Conservation (phyloP, 2,113 vertebrate species). For the Hippotragus niger region DNA sequence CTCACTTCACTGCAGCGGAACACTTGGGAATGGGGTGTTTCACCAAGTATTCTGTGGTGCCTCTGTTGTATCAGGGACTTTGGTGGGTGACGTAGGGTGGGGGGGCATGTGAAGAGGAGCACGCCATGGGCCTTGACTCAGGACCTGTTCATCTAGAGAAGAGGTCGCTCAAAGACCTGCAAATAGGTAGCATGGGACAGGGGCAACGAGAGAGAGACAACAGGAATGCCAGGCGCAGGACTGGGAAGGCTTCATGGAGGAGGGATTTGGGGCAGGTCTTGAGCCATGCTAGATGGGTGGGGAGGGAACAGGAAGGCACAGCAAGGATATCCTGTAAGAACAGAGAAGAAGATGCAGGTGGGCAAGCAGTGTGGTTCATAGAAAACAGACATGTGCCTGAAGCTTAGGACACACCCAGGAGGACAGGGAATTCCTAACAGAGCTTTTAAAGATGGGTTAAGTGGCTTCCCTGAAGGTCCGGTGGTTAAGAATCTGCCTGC, state of each 20-base stretch:
- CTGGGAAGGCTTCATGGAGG: neutral
- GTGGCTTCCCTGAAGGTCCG: neutral
- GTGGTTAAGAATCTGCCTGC: neutral
- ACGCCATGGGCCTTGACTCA: neutral
- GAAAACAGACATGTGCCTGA: neutral
- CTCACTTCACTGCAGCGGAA: neutral
- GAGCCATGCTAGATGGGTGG: neutral
- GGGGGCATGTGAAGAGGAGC: neutral
- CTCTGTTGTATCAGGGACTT: neutral
- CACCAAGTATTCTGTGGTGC: neutral
- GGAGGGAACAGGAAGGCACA: neutral
- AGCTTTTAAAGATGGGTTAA: neutral
- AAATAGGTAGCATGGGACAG: neutral
- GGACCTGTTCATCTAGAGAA: neutral
- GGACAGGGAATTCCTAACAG: neutral
- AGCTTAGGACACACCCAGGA: neutral
- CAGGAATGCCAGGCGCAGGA: neutral
- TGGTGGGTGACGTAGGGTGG: fast-evolving
- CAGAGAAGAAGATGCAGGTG: neutral
- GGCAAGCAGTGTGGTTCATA: neutral
- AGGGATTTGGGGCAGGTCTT: neutral
- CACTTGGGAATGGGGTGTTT: neutral
- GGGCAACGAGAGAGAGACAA: neutral
- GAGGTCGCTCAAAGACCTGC: neutral
- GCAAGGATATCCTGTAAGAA: neutral